phyloP scores from a whole-genome alignment of 1,140 invertebrate species.

The Drosophila punjabiensis region DNA sequence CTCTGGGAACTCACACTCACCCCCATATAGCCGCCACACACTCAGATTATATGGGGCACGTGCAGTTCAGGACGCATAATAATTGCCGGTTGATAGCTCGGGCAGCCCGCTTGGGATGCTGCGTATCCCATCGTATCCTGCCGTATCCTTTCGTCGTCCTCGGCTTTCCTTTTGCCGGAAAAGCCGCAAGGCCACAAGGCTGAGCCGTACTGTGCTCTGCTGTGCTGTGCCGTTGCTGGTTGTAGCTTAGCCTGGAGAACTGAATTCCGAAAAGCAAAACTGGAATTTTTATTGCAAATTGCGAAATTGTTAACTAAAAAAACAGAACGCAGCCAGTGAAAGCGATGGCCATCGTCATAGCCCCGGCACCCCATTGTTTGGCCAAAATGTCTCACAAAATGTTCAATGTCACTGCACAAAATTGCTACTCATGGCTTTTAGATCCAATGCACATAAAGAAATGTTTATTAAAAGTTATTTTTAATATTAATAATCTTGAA shows the following conservation, averaged over 20 bases:
- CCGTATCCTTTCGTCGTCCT: slow-evolving; percentile 26
- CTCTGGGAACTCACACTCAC: slow-evolving; percentile 2
- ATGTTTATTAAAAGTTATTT: not conserved
- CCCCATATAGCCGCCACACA: not conserved
- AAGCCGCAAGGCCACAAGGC: slow-evolving; percentile 58
- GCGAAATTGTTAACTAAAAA: slow-evolving; percentile 79
- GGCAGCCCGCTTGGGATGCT: slow-evolving; percentile 37
- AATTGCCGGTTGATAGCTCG: slow-evolving; percentile 73
- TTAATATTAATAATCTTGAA: not conserved
- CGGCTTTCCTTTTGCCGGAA: slow-evolving; percentile 17
- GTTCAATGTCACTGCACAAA: slow-evolving; percentile 69
- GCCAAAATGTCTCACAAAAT: slow-evolving; percentile 50
- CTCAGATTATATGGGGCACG: slow-evolving; percentile 44
- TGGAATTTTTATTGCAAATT: slow-evolving; percentile 84
- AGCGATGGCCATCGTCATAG: slow-evolving; percentile 33
- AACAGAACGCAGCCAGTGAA: slow-evolving; percentile 51
- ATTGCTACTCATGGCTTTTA: slow-evolving; percentile 28
- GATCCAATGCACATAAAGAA: slow-evolving; percentile 45
- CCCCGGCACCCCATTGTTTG: slow-evolving; percentile 42
- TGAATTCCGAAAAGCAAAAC: slow-evolving; percentile 81
- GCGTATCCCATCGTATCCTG: slow-evolving; percentile 46
- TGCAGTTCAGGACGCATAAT: slow-evolving; percentile 69
- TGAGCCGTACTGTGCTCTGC: slow-evolving; percentile 10
- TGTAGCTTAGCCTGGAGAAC: slow-evolving; percentile 34
- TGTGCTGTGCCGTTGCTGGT: slow-evolving; percentile 7